phyloP scores from a whole-genome alignment of 2,888 invertebrate species.

The Hydrotaea diabolus region DNA sequence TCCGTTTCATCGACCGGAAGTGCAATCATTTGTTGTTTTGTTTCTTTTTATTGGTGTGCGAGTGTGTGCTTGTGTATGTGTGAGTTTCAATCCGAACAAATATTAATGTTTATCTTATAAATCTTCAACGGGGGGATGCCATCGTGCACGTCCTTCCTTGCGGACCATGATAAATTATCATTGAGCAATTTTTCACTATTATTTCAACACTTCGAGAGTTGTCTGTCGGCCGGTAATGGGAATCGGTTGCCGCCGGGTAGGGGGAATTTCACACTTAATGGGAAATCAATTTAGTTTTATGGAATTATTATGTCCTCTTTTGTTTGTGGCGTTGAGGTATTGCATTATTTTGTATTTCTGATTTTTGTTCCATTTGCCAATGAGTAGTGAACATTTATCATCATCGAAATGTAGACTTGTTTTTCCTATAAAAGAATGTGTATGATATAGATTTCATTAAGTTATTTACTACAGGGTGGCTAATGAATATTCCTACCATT shows the following conservation, averaged over 20 bases:
- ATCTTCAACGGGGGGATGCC: background rate
- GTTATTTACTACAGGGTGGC: no score
- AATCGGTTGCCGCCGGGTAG: background rate
- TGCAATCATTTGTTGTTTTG: slow-evolving; percentile 27
- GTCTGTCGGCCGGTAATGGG: background rate
- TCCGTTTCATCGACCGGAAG: background rate
- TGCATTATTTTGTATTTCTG: background rate
- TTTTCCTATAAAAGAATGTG: no score
- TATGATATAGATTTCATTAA: no score
- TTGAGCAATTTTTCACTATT: slow-evolving; percentile 14
- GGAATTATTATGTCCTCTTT: background rate
- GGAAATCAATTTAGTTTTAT: slow-evolving; percentile 19
- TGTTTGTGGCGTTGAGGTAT: background rate
- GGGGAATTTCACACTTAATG: background rate
- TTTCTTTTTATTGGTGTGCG: background rate
- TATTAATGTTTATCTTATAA: slow-evolving; percentile 1
- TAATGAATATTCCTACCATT: no score
- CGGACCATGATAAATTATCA: slow-evolving; percentile 13
- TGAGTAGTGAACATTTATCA: background rate
- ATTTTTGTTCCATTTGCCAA: no score
- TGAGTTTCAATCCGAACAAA: background rate
- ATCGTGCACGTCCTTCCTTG: background rate
- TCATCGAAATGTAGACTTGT: background rate
- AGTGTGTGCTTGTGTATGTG: no score
- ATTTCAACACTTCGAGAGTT: background rate